phyloP scores from a whole-genome alignment of 1,140 invertebrate genomes.

The Aleiodes sp. region DNA sequence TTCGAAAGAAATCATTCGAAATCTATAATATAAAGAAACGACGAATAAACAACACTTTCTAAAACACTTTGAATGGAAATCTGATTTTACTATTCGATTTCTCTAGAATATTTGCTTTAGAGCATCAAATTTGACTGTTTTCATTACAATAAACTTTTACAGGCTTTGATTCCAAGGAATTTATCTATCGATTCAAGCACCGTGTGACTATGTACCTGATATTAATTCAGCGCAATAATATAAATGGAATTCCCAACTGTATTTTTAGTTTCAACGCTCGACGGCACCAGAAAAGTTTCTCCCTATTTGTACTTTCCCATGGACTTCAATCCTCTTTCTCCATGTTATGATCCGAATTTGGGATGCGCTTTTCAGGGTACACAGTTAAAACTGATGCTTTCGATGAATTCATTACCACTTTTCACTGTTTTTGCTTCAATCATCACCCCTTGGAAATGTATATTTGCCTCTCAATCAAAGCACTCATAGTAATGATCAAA shows the following conservation, averaged over 20 bases:
- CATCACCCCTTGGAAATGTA: too few relatives aligned
- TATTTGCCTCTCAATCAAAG: too few relatives aligned
- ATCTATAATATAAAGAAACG: too few relatives aligned
- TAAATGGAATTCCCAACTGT: not conserved
- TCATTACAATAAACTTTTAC: not conserved
- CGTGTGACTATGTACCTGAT: not conserved
- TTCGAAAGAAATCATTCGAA: too few relatives aligned
- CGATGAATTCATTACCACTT: too few relatives aligned
- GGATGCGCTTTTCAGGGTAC: not conserved
- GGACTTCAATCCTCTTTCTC: not conserved
- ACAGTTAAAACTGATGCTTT: not conserved
- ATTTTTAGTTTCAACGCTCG: conserved; percentile 4
- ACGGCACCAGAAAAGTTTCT: not conserved
- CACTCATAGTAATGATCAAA: too few relatives aligned
- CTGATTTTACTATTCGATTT: too few relatives aligned
- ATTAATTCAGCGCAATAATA: not conserved
- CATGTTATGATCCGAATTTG: not conserved
- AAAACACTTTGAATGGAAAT: too few relatives aligned
- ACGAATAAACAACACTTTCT: too few relatives aligned
- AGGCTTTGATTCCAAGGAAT: not conserved
- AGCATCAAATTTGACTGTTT: not conserved
- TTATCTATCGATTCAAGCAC: not conserved
- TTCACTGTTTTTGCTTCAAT: too few relatives aligned
- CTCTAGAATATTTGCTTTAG: too few relatives aligned
- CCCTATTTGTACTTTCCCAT: not conserved